Evolutionary conservation across 2,113 vertebrate species (phyloP).

Genomic region (Mastomys natalensis): DNA sequence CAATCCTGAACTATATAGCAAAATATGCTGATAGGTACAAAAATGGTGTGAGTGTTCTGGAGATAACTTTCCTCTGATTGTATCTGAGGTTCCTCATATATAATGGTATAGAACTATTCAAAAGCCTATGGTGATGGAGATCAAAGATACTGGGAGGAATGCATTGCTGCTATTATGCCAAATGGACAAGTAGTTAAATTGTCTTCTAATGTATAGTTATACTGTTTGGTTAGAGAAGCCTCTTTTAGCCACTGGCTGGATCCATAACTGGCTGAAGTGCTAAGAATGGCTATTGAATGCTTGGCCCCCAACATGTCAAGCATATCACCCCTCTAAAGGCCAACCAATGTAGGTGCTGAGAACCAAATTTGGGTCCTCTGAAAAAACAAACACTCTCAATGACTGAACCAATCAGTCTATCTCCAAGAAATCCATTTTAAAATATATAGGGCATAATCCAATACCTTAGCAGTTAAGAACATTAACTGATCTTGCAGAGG

Average conservation of each 20-base stretch:
- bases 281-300: background rate
- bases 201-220: background rate
- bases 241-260: background rate
- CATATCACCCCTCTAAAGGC: background rate
- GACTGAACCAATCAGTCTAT: background rate
- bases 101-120: background rate
- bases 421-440: background rate
- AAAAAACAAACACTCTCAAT: background rate
- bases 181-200: background rate
- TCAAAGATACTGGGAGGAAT: background rate
- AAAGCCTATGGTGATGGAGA: background rate
- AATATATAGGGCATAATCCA: background rate
- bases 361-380: background rate
- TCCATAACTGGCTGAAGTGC: background rate
- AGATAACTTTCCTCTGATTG: background rate
- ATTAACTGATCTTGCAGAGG: background rate
- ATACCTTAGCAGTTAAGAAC: background rate
- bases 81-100: background rate
- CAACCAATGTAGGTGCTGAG: background rate
- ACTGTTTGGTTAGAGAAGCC: background rate
- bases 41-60: background rate
- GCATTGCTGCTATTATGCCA: background rate
- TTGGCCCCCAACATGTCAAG: background rate
- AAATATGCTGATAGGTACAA: background rate
- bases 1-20: background rate